Evolutionary conservation across 2,888 invertebrate genomes (phyloP).

Genomic region (Anthophora plumipes): DNA sequence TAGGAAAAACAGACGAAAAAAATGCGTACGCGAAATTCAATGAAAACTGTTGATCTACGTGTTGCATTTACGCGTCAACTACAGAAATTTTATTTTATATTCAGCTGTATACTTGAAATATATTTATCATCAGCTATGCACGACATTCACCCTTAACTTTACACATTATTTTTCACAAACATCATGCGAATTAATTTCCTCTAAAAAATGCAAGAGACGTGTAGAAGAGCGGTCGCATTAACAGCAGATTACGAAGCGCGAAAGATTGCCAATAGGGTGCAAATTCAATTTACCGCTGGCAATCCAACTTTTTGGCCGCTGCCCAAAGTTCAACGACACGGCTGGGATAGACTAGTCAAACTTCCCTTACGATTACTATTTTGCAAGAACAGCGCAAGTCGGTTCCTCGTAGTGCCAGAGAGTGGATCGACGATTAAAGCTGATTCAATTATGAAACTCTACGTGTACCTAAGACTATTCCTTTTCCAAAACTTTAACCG

Average conservation of each 20-base stretch:
- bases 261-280: conserved; percentile 22
- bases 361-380: conserved; percentile 16
- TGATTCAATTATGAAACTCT: conserved; percentile 5
- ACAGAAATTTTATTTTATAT: too few relatives aligned
- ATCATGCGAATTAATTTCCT: neutral
- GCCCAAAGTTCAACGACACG: conserved; percentile 37
- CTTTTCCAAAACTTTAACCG: too few relatives aligned
- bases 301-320: conserved; percentile 23
- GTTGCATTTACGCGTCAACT: neutral
- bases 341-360: neutral
- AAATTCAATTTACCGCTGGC: conserved; percentile 28
- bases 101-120: too few relatives aligned
- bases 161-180: too few relatives aligned
- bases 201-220: neutral
- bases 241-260: neutral
- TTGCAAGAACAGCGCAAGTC: conserved; percentile 20
- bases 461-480: too few relatives aligned
- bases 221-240: neutral
- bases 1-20: too few relatives aligned
- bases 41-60: too few relatives aligned
- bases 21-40: too few relatives aligned
- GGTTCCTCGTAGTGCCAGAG: neutral
- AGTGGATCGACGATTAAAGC: neutral
- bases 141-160: too few relatives aligned
- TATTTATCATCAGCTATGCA: too few relatives aligned